Percentiles rank a stretch among this genome's conserved stretches.
Evolutionary conservation across 1,140 invertebrate species (phyloP).

Genomic region (Drosophila chauvacae): DNA sequence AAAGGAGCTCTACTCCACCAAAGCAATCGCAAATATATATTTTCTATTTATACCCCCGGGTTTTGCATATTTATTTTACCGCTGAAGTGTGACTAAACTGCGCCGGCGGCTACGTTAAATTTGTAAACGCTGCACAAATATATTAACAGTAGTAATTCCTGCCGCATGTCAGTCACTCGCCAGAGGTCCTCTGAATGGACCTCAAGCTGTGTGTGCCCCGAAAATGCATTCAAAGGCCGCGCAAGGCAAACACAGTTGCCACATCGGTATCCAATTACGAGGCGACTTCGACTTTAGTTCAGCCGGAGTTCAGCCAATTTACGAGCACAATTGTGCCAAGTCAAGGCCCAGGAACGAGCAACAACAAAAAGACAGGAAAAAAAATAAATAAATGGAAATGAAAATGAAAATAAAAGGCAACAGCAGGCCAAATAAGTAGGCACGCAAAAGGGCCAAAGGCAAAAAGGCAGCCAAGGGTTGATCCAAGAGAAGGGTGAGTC

Average conservation of each 20-base stretch:
- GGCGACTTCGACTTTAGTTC: constrained; percentile 23
- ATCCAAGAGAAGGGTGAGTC: constrained; percentile 6
- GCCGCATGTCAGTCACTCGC: constrained; percentile 34
- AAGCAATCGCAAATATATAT: neutral
- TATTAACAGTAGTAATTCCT: constrained; percentile 19
- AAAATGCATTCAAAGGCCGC: constrained; percentile 42
- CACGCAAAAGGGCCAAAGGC: constrained; percentile 34
- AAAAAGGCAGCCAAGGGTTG: constrained; percentile 20
- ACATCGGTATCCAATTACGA: constrained; percentile 76
- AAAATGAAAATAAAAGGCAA: constrained; percentile 61
- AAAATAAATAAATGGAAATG: constrained; percentile 24
- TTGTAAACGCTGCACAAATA: constrained; percentile 32
- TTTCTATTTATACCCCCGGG: neutral
- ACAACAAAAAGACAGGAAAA: constrained; percentile 6
- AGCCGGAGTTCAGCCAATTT: constrained; percentile 63
- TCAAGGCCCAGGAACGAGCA: constrained; percentile 27
- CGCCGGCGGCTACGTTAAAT: constrained; percentile 63
- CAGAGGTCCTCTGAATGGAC: constrained; percentile 44
- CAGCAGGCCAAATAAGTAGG: constrained; percentile 66
- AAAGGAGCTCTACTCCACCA: neutral
- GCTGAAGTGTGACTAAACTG: constrained; percentile 76
- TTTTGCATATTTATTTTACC: constrained; percentile 11
- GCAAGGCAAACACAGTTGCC: constrained; percentile 78
- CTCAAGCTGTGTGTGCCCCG: constrained; percentile 59
- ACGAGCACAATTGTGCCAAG: constrained; percentile 61